Conservation (phyloP, 1,140 invertebrate species). For the Nasonia giraulti region DNA sequence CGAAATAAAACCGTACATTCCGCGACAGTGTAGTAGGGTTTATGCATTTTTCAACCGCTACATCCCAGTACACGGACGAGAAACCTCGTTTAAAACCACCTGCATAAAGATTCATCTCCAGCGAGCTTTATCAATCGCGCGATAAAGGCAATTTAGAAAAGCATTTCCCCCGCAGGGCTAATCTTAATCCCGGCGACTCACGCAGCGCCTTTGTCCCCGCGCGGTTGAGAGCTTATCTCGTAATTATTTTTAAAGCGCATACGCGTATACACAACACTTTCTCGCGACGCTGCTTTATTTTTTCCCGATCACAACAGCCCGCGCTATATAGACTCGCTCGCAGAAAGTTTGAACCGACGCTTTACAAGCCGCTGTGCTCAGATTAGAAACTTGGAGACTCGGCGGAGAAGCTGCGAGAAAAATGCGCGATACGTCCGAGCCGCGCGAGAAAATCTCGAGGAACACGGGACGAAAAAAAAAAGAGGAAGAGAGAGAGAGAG, state of each 20-base stretch:
- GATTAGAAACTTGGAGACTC: conserved; percentile 39
- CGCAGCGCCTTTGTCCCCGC: too few relatives aligned
- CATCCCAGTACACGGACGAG: too few relatives aligned
- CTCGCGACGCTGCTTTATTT: conserved; percentile 7
- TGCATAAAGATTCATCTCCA: too few relatives aligned
- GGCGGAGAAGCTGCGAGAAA: background rate
- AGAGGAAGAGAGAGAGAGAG: background rate
- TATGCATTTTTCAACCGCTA: too few relatives aligned
- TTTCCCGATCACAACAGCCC: background rate
- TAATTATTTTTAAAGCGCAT: conserved; percentile 40
- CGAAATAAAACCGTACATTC: too few relatives aligned
- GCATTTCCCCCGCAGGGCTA: too few relatives aligned
- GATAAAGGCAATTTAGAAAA: too few relatives aligned
- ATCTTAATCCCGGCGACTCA: too few relatives aligned
- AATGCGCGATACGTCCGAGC: conserved; percentile 4
- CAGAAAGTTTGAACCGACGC: background rate
- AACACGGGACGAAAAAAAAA: background rate
- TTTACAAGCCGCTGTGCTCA: background rate
- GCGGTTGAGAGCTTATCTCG: conserved; percentile 20
- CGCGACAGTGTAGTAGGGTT: too few relatives aligned
- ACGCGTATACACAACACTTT: background rate
- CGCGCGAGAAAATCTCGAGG: conserved; percentile 8
- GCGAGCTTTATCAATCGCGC: too few relatives aligned
- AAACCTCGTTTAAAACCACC: too few relatives aligned
- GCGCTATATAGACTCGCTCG: too few relatives aligned